Evolutionary conservation across 2,888 invertebrate species (phyloP).

Genomic region (Cerceris ruficornis): DNA sequence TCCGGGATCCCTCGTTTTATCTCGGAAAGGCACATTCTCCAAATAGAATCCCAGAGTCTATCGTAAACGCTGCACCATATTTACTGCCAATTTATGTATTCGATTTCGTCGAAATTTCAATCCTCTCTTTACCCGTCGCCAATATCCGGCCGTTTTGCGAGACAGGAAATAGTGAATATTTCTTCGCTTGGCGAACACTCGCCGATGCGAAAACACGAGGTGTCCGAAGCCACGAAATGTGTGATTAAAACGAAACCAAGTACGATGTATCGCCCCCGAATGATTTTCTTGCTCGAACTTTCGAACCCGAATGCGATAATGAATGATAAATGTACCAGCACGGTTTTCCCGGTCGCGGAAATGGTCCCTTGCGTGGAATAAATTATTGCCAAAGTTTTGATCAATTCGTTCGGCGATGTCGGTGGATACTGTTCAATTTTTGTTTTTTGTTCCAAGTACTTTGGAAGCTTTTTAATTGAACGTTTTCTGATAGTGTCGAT

Average conservation of each 20-base stretch:
- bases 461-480: too few species aligned
- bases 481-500: too few species aligned
- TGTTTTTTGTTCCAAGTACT: too few species aligned
- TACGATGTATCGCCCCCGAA: background rate
- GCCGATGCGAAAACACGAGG: background rate
- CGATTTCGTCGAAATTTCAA: constrained; percentile 28
- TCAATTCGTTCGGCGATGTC: too few species aligned
- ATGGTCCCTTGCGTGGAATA: too few species aligned
- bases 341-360: too few species aligned
- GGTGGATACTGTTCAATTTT: too few species aligned
- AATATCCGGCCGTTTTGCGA: constrained; percentile 25
- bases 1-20: background rate
- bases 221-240: background rate
- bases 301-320: too few species aligned
- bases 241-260: background rate
- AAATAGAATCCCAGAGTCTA: background rate
- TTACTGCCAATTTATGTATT: constrained; percentile 37
- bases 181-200: constrained; percentile 13
- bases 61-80: background rate
- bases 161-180: constrained; percentile 27
- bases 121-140: background rate
- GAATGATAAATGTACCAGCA: too few species aligned
- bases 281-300: too few species aligned
- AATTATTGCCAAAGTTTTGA: too few species aligned
- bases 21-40: background rate